Conservation (phyloP, 2,797 vertebrate species). For the Apodemus agrarius region DNA sequence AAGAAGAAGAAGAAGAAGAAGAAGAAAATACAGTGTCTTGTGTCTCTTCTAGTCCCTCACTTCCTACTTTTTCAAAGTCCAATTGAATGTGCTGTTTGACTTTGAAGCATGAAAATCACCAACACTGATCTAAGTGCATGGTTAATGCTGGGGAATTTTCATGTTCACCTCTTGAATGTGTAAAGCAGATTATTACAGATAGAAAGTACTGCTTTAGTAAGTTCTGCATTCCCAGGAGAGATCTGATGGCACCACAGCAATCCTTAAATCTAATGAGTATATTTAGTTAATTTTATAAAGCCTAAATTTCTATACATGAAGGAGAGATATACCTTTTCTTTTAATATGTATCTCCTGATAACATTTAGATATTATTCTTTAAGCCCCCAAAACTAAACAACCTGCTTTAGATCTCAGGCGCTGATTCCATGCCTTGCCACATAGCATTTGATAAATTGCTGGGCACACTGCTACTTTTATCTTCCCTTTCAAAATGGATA, state of each 20-base stretch:
- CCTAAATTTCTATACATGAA: not conserved
- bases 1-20: not conserved
- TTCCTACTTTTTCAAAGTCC: conserved; percentile 32
- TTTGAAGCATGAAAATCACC: conserved; percentile 4
- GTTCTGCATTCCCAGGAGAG: not conserved
- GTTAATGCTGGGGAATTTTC: not conserved
- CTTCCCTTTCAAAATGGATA: conserved; percentile 33
- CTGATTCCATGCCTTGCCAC: not conserved
- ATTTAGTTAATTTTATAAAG: conserved; percentile 19
- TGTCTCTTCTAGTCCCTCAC: not conserved
- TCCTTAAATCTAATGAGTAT: not conserved
- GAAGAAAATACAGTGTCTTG: not conserved
- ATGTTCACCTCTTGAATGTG: conserved; percentile 4
- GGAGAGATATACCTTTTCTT: not conserved
- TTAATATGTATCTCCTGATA: conserved; percentile 24
- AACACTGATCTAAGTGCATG: not conserved
- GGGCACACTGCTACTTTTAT: conserved; percentile 13
- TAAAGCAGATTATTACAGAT: not conserved
- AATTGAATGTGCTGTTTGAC: conserved; percentile 20
- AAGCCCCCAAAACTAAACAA: not conserved
- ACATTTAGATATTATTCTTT: conserved; percentile 17
- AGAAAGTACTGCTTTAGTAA: not conserved
- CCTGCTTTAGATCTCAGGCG: not conserved
- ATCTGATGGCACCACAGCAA: not conserved
- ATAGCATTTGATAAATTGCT: conserved; percentile 46